These are phyloP conservation scores for Phalanger gymnotis DNA, from an alignment of 2,797 vertebrate genomes.

Conservation along the genomic window DNA sequence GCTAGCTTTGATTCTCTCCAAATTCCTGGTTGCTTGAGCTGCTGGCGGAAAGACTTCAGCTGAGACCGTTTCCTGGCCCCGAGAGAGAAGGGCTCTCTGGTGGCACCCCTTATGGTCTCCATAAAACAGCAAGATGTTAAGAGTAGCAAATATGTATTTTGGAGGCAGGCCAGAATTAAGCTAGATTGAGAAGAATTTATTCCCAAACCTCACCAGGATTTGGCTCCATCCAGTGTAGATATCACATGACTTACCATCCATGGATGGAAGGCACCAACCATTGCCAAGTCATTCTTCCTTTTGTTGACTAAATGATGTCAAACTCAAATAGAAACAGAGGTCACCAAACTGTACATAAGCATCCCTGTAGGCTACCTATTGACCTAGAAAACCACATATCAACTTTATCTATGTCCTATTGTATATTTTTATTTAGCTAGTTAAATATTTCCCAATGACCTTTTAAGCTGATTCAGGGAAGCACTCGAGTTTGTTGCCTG, in stretches of 20 bases:
- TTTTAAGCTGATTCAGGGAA: background rate
- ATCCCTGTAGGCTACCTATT: background rate
- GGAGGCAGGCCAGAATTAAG: constrained; percentile 9
- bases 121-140: background rate
- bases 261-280: background rate
- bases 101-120: background rate
- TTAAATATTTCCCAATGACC: background rate
- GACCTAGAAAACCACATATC: background rate
- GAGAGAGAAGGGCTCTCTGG: background rate
- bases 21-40: background rate
- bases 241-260: background rate
- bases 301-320: background rate
- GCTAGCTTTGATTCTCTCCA: constrained; percentile 10
- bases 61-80: background rate
- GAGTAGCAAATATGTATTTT: constrained; percentile 21
- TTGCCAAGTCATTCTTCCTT: background rate
- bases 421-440: background rate
- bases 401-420: background rate
- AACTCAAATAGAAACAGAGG: background rate
- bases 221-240: background rate
- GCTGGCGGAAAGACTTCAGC: constrained; percentile 14
- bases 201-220: background rate
- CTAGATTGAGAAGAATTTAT: background rate
- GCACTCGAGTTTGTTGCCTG: background rate
- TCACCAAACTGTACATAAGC: background rate